These are phyloP conservation scores for Xenopus petersii DNA, from an alignment of 2,797 vertebrate genomes.

Conservation along the genomic window DNA sequence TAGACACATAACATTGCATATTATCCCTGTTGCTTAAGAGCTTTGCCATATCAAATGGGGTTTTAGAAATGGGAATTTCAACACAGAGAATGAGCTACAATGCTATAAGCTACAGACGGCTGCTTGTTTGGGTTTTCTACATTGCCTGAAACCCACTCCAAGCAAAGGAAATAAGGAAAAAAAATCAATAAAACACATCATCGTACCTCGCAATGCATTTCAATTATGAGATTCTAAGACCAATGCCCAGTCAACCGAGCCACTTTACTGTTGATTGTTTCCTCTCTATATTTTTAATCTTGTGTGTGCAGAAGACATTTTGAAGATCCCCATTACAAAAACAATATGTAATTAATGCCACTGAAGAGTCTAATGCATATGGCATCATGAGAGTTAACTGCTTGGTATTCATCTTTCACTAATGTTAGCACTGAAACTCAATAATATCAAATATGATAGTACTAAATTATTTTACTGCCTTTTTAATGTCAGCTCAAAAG, in stretches of 20 bases:
- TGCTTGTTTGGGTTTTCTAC: conserved; percentile 20
- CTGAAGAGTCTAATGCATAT: background rate
- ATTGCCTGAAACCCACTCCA: conserved; percentile 14
- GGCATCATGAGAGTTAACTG: background rate
- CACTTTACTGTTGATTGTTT: conserved; percentile 36
- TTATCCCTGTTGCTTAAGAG: background rate
- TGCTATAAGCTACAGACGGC: background rate
- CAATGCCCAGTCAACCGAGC: conserved; percentile 17
- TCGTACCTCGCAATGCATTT: conserved; percentile 35
- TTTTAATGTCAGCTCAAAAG: too few species aligned
- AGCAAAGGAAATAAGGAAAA: conserved; percentile 27
- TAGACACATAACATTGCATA: background rate
- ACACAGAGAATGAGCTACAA: conserved; percentile 1
- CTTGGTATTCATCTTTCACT: too few species aligned
- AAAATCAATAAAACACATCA: conserved; percentile 47
- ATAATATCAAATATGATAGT: too few species aligned
- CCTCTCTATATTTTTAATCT: conserved; percentile 12
- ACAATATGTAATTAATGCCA: background rate
- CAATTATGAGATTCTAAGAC: conserved; percentile 39
- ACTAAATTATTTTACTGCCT: too few species aligned
- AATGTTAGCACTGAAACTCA: too few species aligned
- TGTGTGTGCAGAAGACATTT: conserved; percentile 14
- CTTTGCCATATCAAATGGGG: background rate
- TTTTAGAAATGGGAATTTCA: background rate
- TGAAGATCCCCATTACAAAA: conserved; percentile 1